Conservation (phyloP, 2,888 invertebrate genomes). For the Ophonus ardosiacus region DNA sequence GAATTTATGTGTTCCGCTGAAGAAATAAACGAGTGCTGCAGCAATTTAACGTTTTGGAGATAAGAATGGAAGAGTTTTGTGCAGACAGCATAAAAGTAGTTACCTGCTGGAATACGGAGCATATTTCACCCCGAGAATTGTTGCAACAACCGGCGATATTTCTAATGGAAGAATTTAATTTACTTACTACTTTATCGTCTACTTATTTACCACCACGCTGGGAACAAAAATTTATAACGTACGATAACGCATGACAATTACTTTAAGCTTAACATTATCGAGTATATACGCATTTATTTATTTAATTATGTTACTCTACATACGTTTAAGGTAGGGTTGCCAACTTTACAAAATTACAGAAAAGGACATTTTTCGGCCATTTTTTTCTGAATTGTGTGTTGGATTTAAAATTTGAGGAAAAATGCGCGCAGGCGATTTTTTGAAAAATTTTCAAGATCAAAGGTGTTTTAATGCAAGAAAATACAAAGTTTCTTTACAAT, state of each 20-base stretch:
- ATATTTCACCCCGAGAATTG: not conserved
- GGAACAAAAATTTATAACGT: not conserved
- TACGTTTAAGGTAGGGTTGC: not conserved
- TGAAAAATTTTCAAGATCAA: too few relatives aligned
- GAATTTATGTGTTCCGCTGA: slow-evolving; percentile 32
- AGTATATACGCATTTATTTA: not conserved
- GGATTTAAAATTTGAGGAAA: too few relatives aligned
- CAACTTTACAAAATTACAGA: too few relatives aligned
- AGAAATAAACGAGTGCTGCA: slow-evolving; percentile 45
- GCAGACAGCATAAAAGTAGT: slow-evolving; percentile 1
- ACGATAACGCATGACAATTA: not conserved
- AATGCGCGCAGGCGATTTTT: too few relatives aligned
- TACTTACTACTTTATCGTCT: not conserved
- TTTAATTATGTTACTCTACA: not conserved
- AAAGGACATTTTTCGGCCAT: too few relatives aligned
- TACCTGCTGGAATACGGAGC: slow-evolving; percentile 1
- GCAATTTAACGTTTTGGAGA: slow-evolving; percentile 47
- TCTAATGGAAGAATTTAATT: slow-evolving; percentile 3
- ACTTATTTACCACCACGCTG: not conserved
- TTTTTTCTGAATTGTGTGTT: too few relatives aligned
- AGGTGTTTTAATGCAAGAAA: too few relatives aligned
- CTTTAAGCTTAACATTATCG: not conserved
- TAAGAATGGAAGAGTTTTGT: slow-evolving; percentile 38
- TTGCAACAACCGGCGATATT: not conserved
- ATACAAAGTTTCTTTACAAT: too few relatives aligned